Conservation (phyloP, 1,140 invertebrate genomes). For the Cydia strobilella region DNA sequence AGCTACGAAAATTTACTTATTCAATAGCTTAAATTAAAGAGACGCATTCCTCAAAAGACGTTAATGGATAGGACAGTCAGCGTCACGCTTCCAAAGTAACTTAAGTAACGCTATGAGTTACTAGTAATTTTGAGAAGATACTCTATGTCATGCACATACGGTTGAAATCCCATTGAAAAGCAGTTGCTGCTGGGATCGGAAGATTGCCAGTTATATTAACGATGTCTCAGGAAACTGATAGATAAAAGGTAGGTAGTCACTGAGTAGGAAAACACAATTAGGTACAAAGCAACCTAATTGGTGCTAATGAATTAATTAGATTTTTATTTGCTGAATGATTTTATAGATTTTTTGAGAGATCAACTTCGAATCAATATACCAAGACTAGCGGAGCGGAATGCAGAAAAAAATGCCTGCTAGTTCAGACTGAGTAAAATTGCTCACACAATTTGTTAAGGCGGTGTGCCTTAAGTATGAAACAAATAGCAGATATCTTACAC, state of each 20-base stretch:
- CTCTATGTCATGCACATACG: neutral
- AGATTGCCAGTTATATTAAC: neutral
- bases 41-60: slow-evolving; percentile 9
- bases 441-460: neutral
- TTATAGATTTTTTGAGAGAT: too few species aligned
- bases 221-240: neutral
- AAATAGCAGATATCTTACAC: neutral
- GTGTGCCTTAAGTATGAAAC: neutral
- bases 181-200: too few species aligned
- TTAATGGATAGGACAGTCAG: neutral
- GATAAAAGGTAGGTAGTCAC: too few species aligned
- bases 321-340: neutral
- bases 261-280: too few species aligned
- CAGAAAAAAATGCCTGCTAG: neutral
- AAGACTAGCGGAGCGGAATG: neutral
- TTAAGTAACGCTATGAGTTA: neutral
- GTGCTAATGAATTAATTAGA: too few species aligned
- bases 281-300: too few species aligned
- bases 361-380: too few species aligned
- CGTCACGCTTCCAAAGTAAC: slow-evolving; percentile 1
- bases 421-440: slow-evolving; percentile 1
- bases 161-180: neutral
- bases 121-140: neutral
- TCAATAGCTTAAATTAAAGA: neutral
- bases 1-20: neutral